phyloP scores from a whole-genome alignment of 2,888 invertebrate species.

The Drosophila nr. perissopoda region DNA sequence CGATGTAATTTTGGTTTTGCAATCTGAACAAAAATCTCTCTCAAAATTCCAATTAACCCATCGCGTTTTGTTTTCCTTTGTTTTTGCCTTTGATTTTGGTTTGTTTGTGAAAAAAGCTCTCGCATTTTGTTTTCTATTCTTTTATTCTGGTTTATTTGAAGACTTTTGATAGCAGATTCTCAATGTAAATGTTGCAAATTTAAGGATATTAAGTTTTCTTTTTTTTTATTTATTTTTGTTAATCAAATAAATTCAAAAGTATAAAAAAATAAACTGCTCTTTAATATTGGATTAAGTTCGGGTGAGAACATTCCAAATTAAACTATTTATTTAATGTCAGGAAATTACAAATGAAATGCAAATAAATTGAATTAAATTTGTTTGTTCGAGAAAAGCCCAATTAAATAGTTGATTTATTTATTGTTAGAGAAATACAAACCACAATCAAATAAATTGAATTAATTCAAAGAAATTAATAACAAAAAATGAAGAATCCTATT shows the following conservation, averaged over 20 bases:
- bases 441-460: not conserved
- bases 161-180: not conserved
- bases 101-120: not conserved
- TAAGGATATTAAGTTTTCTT: not conserved
- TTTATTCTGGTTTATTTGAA: not conserved
- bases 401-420: not conserved
- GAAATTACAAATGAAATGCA: not conserved
- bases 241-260: not conserved
- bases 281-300: not conserved
- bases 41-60: slow-evolving; percentile 37
- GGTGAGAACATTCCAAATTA: not conserved
- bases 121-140: not conserved
- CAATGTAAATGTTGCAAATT: not conserved
- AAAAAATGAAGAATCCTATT: not conserved
- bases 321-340: not conserved
- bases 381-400: not conserved
- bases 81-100: slow-evolving; percentile 10
- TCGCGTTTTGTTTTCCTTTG: slow-evolving; percentile 19
- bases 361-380: not conserved
- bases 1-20: slow-evolving; percentile 81
- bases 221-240: not conserved
- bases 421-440: not conserved
- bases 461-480: not conserved
- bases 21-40: slow-evolving; percentile 32
- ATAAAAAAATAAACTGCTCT: not conserved